phyloP scores from a whole-genome alignment of 2,888 invertebrate genomes.

The Caenorhabditis sp. region DNA sequence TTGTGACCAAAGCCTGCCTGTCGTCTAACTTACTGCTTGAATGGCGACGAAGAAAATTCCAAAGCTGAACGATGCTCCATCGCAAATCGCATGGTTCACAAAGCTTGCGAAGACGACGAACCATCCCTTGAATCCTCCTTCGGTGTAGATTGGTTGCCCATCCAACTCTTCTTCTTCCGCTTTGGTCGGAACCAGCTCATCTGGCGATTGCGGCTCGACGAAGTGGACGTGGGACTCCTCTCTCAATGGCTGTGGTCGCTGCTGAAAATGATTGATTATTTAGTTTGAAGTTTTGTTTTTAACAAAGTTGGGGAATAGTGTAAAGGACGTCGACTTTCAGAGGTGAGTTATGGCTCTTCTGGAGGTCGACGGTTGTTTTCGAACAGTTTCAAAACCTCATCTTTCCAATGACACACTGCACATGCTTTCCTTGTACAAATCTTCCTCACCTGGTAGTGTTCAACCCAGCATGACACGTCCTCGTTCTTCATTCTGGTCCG shows the following conservation, averaged over 20 bases:
- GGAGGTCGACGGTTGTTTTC: not conserved
- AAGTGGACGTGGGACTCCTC: conserved; percentile 30
- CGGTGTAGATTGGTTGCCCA: conserved; percentile 41
- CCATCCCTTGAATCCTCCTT: conserved; percentile 86
- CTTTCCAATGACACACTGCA: too few relatives aligned
- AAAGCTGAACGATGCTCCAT: conserved; percentile 94
- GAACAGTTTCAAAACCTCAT: not conserved
- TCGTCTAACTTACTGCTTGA: conserved; percentile 83
- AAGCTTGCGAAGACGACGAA: conserved; percentile 93
- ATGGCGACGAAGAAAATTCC: conserved; percentile 93
- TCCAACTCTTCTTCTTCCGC: conserved; percentile 5
- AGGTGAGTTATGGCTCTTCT: too few relatives aligned
- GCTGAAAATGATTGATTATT: conserved; percentile 13
- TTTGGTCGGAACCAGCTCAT: not conserved
- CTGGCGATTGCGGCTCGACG: not conserved
- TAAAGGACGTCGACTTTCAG: too few relatives aligned
- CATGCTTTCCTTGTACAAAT: too few relatives aligned
- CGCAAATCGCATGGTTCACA: conserved; percentile 92
- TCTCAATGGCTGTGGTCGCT: not conserved
- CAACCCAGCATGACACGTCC: conserved; percentile 65
- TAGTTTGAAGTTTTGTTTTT: not conserved
- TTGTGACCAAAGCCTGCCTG: too few relatives aligned
- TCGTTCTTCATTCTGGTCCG: conserved; percentile 44
- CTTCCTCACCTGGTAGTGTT: conserved; percentile 50
- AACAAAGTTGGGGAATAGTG: too few relatives aligned